Evolutionary conservation across 2,113 vertebrate species (phyloP).

Genomic region (Pterocles gutturalis): DNA sequence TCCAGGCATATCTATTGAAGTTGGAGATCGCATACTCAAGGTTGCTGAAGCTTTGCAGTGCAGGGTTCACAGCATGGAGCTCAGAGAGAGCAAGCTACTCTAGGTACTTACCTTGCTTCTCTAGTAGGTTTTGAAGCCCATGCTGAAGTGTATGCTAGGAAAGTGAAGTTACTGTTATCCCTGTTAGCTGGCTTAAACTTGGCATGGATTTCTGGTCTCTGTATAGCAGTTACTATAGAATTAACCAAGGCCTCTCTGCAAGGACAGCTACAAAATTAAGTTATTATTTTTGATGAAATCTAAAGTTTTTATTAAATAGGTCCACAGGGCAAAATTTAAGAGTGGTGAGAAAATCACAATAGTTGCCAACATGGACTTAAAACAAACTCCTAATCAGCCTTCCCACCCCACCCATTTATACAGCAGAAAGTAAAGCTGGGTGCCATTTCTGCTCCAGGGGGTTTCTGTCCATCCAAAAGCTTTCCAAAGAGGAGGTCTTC

Average conservation of each 20-base stretch:
- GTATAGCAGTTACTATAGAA: background rate
- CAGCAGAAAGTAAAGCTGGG: conserved; percentile 10
- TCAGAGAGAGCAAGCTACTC: background rate
- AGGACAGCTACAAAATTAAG: background rate
- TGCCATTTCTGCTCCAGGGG: conserved; percentile 11
- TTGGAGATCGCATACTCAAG: background rate
- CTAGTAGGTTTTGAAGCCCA: background rate
- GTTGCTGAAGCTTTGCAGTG: background rate
- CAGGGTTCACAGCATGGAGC: background rate
- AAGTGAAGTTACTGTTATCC: background rate
- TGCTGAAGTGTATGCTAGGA: background rate
- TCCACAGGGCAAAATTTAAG: background rate
- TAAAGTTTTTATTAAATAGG: background rate
- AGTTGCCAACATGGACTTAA: background rate
- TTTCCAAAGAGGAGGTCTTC: background rate
- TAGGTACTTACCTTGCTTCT: background rate
- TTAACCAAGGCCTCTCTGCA: background rate
- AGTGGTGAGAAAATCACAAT: background rate
- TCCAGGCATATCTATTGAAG: background rate
- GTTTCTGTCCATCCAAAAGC: conserved; percentile 12
- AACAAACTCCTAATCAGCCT: background rate
- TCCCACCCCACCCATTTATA: background rate
- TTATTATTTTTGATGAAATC: background rate
- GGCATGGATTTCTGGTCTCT: background rate
- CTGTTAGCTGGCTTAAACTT: background rate